A percentile compares a stretch with the other conserved stretches of the same genome.
These are phyloP conservation scores for Eclectus roratus DNA, from an alignment of 2,113 vertebrate species.

Conservation along the genomic window DNA sequence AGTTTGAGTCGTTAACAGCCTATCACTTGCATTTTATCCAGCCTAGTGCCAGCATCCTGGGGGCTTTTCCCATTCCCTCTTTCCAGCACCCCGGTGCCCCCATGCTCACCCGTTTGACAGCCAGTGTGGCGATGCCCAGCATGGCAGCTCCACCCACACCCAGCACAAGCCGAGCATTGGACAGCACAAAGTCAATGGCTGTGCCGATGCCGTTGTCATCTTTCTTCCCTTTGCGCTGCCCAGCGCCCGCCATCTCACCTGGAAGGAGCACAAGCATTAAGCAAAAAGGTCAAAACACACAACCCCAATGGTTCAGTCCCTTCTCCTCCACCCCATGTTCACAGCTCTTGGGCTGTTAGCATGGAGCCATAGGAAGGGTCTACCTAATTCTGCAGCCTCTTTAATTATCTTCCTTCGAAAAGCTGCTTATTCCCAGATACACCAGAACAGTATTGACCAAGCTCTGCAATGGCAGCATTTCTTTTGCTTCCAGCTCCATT, in stretches of 20 bases:
- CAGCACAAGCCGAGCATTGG: slow-evolving; percentile 95
- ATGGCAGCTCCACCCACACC: slow-evolving; percentile 95
- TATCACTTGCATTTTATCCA: accelerated
- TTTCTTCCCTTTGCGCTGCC: slow-evolving; percentile 89
- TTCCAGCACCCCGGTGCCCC: accelerated
- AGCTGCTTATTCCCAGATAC: background rate
- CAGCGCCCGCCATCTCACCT: slow-evolving; percentile 87
- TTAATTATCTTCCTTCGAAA: background rate
- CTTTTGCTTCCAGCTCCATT: background rate
- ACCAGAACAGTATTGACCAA: background rate
- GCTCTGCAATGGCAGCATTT: background rate
- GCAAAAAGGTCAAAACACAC: accelerated
- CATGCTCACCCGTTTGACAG: slow-evolving; percentile 86
- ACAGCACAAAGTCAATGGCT: slow-evolving; percentile 94
- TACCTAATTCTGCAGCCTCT: background rate
- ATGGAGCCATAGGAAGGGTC: background rate
- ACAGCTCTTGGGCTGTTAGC: background rate
- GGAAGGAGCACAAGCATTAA: background rate
- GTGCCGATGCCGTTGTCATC: slow-evolving; percentile 95
- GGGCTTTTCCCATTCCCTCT: background rate
- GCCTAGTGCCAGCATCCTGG: accelerated
- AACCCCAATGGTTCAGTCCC: accelerated
- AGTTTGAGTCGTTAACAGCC: accelerated
- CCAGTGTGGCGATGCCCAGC: slow-evolving; percentile 95
- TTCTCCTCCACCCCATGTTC: background rate